Evolutionary conservation across 2,797 vertebrate species (phyloP), one percentile per base, ranked within the genome.

Genomic region (Manis javanica): DNA sequence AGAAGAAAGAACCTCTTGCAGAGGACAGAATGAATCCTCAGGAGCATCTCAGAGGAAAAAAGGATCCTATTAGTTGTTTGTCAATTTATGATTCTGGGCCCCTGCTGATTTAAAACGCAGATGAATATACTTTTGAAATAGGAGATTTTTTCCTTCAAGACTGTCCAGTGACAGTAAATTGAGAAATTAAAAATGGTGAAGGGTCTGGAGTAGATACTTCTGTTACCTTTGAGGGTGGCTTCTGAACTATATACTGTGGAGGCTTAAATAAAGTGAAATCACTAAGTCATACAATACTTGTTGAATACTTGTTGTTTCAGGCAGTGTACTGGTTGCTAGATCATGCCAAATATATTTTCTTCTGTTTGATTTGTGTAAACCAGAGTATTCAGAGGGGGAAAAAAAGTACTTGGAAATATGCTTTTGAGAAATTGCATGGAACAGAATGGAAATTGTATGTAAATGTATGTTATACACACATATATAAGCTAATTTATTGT

Each of bases 341-440:
- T 68, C 18, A 24, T 84, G 66, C 19, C 74, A 63, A 74, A 63
- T 82, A 37, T n/a, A 34, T 79, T 92, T 87, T 84, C 21, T 88
- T 93, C 88, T 77, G 39, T 26, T 81, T 94, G 34, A 57, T 61
- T 77, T 68, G 7, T 82, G 26, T 78, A 82, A 74, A 69, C 86
- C 12, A 11, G 66, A 81, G 24, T 59, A 31, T 9, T 85, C 29
- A 26, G 37, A 31, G n/a, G 6, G 11, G 9, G 26, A 64, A 49
- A 12, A 61, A 82, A 63, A 61, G 61, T 51, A 75, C 11, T 93
- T 91, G 59, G 26, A 81, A 96, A 75, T 92, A 71, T 5, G 2
- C 10, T 34, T 78, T 94, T 89, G 68, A 93, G 66, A 83, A 69
- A 82, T 49, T 42, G 55, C 12, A 16, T 57, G 79, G 39, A 31